These are phyloP conservation scores for Sigmodon hispidus DNA, from an alignment of 2,113 vertebrate species.

Conservation along the genomic window DNA sequence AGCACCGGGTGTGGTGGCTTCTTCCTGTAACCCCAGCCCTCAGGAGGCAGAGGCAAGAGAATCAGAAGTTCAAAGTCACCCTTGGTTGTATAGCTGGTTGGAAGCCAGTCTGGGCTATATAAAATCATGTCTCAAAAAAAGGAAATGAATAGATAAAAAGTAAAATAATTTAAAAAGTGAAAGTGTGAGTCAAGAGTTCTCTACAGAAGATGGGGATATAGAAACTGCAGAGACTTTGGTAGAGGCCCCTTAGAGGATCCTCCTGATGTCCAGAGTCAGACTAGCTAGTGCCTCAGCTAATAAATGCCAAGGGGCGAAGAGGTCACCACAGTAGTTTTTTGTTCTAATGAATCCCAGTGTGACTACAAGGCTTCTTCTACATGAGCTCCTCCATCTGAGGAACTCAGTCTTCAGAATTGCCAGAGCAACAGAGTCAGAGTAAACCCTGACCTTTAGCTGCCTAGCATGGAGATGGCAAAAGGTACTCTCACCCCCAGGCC, in stretches of 20 bases:
- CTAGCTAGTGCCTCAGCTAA: not conserved
- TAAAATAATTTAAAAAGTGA: not conserved
- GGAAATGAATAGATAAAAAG: too few relatives aligned
- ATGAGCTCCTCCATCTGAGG: not conserved
- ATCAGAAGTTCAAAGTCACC: not conserved
- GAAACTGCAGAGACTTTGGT: not conserved
- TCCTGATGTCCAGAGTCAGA: too few relatives aligned
- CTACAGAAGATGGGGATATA: not conserved
- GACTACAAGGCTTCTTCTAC: not conserved
- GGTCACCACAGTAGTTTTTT: not conserved
- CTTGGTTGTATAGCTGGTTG: not conserved
- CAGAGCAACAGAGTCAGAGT: not conserved
- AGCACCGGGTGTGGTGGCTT: too few relatives aligned
- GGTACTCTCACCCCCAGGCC: not conserved
- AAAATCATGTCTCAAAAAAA: not conserved
- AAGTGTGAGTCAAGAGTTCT: not conserved
- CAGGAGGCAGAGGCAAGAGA: not conserved
- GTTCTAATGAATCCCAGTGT: not conserved
- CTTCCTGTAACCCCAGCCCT: not conserved
- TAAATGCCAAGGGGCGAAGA: not conserved
- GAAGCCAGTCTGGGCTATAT: not conserved
- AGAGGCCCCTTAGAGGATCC: not conserved
- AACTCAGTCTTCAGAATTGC: fast-evolving
- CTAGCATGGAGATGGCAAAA: not conserved
- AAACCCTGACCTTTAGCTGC: not conserved